phyloP scores from a whole-genome alignment of 2,797 vertebrate species.

The Pelobates cultripes region DNA sequence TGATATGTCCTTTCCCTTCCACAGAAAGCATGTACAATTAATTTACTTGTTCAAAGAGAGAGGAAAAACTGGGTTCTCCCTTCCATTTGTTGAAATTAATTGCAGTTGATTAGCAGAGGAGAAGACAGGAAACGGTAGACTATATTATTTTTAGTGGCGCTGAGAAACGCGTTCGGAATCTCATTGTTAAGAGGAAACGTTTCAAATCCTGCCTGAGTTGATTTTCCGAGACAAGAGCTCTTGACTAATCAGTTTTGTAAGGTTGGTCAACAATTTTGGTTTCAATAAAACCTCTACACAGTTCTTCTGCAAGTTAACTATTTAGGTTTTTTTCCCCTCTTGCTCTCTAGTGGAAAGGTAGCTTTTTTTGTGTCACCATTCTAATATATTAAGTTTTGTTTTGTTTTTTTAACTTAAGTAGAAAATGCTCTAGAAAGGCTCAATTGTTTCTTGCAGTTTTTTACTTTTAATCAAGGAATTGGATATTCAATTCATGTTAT shows the following conservation, averaged over 20 bases:
- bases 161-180: background rate
- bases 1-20: background rate
- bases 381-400: too few species aligned
- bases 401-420: too few species aligned
- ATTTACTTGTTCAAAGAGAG: background rate
- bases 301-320: background rate
- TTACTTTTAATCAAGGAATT: too few species aligned
- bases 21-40: background rate
- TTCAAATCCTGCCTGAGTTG: background rate
- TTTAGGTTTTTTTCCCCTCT: too few species aligned
- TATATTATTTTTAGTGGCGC: background rate
- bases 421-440: too few species aligned
- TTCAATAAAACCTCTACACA: background rate
- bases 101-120: constrained; percentile 5
- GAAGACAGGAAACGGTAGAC: background rate
- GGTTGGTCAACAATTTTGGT: background rate
- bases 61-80: background rate
- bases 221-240: background rate
- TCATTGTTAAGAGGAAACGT: background rate
- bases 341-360: too few species aligned
- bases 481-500: too few species aligned
- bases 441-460: too few species aligned
- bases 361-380: too few species aligned
- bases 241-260: background rate
- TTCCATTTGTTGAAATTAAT: background rate